Percentiles rank a stretch among this genome's conserved stretches.
phyloP scores from a whole-genome alignment of 2,888 invertebrate genomes.

The Heliconius sara region DNA sequence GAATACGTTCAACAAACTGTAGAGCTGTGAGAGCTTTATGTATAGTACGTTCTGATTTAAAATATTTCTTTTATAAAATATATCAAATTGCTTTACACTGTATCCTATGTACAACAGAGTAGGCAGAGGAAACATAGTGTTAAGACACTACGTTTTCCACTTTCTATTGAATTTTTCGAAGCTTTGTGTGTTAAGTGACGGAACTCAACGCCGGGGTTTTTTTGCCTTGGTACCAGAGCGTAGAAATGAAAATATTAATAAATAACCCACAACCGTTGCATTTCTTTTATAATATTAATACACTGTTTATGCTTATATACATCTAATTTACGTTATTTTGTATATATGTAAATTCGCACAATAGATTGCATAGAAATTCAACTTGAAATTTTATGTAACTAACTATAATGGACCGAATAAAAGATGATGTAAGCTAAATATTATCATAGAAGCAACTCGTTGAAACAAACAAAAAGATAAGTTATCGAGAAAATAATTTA shows the following conservation, averaged over 20 bases:
- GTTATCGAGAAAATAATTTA: slow-evolving; percentile 43
- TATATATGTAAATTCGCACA: background rate
- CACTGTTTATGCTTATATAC: too few relatives aligned
- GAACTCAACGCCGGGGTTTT: too few relatives aligned
- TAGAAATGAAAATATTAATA: too few relatives aligned
- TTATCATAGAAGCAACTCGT: slow-evolving; percentile 46
- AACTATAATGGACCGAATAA: slow-evolving; percentile 32
- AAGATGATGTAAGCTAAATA: slow-evolving; percentile 44
- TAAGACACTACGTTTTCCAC: too few relatives aligned
- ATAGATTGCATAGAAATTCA: background rate
- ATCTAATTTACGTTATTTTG: background rate
- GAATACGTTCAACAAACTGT: slow-evolving; percentile 38
- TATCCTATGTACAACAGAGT: too few relatives aligned
- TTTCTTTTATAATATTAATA: too few relatives aligned
- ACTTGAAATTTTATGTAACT: slow-evolving; percentile 9
- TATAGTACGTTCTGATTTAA: background rate
- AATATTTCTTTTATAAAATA: background rate
- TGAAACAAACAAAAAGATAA: slow-evolving; percentile 49
- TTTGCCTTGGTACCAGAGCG: too few relatives aligned
- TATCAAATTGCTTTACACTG: too few relatives aligned
- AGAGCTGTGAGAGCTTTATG: slow-evolving; percentile 18
- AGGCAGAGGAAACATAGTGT: too few relatives aligned
- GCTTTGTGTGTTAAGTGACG: too few relatives aligned
- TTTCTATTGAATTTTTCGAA: too few relatives aligned
- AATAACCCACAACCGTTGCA: too few relatives aligned